Base-by-base conservation (phyloP, 2,113 vertebrate genomes). In the Tiliqua scincoides region DNA sequence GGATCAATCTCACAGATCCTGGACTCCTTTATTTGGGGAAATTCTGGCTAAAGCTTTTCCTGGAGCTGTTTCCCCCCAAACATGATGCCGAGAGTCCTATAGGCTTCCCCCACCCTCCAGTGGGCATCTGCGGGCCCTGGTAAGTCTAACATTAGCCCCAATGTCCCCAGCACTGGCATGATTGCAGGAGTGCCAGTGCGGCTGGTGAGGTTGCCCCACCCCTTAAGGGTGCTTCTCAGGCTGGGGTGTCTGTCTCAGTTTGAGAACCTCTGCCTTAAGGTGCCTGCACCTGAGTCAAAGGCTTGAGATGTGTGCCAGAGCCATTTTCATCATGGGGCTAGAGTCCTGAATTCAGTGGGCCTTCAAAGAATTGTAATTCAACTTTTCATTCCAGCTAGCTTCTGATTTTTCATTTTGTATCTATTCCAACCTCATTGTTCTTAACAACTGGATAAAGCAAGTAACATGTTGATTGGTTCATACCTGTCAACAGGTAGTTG, bases 401-500 rank as follows among this genome's bases (percentile, higher is more conserved):
- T 25, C 15, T 32, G 35, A 83, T 2, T 20, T 27, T 84, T 84
- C 48, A n/a, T 67, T 3, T 0, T 54, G 2, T 21, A 78, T 7
- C 65, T 32, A 83, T 87, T 91, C 89, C 80, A 89, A 75, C 70
- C 84, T 83, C 35, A 1, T 11, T 73, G 91, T 83, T 72, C 79
- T 85, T 70, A 59, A 68, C 30, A 90, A 15, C 35, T 30, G 11
- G 40, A 37, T 78, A 73, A 90, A 88, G 77, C 27, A 74, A 82
- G 65, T 48, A 18, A 83, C 85, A 81, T 8, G 43, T 48, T 48
- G 62, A 3, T 0, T 80, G 7, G 71, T 85, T 84, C 86, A 0
- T 57, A 35, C 67, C 17, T 87, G 43, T 88, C 71, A 85, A 57
- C 27, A 23, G 71, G 30, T 52, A 91, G 15, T 57, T 59, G n/a